Evolutionary conservation across 35 echinoderm and acorn worm genomes (phyloP).

Genomic region (Apostichopus japonicus): DNA sequence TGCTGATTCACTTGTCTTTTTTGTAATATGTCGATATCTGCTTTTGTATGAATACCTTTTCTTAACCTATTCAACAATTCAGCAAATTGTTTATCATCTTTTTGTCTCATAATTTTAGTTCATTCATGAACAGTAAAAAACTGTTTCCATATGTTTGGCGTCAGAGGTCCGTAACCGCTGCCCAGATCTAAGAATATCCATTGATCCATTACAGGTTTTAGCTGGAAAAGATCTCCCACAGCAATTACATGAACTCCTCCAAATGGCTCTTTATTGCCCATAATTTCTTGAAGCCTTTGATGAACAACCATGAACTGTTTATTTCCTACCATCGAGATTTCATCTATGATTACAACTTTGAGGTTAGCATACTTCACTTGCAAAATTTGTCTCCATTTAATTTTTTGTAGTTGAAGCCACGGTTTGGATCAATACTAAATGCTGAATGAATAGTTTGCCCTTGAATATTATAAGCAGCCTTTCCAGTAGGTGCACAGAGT

Average conservation of each 20-base stretch:
- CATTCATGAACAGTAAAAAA: constrained; percentile 59
- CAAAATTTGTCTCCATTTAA: constrained; percentile 10
- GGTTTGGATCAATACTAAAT: constrained; percentile 36
- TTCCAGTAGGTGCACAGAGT: constrained; percentile 50
- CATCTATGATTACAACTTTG: constrained; percentile 45
- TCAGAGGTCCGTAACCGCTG: constrained; percentile 17
- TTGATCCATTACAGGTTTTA: constrained; percentile 49
- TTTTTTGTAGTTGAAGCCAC: neutral
- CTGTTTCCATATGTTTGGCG: constrained; percentile 57
- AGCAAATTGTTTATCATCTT: constrained; percentile 77
- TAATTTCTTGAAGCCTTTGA: constrained; percentile 44
- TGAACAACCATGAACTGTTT: constrained; percentile 5
- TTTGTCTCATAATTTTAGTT: constrained; percentile 84
- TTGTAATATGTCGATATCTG: neutral
- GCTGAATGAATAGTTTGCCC: constrained; percentile 46
- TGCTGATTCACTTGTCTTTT: neutral
- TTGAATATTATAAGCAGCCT: constrained; percentile 52
- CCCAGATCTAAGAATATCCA: constrained; percentile 14
- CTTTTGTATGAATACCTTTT: neutral
- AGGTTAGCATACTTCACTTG: constrained; percentile 6
- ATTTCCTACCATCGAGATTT: constrained; percentile 50
- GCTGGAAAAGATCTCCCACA: constrained; percentile 54
- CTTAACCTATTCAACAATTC: constrained; percentile 70
- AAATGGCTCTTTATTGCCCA: constrained; percentile 30
- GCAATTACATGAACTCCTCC: constrained; percentile 47